Evolutionary conservation across 1,140 invertebrate species (phyloP).

Genomic region (Pogonomyrmex californicus): DNA sequence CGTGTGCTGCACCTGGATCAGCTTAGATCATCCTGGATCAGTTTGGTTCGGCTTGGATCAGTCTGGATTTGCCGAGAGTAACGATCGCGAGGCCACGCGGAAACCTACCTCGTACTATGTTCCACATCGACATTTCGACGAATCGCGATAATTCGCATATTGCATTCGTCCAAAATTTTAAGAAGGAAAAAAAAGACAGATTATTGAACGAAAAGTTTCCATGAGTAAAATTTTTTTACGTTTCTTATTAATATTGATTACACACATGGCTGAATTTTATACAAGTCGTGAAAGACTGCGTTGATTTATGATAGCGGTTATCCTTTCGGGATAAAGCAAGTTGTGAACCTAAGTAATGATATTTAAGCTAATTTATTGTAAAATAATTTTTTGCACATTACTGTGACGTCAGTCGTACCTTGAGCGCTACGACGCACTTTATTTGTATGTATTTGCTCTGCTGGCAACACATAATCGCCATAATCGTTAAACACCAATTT

Average conservation of each 20-base stretch:
- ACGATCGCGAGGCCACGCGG: not conserved
- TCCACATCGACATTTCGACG: not conserved
- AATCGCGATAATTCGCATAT: not conserved
- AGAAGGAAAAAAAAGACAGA: not conserved
- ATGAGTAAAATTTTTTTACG: not conserved
- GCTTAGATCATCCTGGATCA: not conserved
- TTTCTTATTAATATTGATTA: not conserved
- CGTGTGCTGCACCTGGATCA: not conserved
- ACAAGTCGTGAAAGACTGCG: too few relatives aligned
- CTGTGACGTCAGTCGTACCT: not conserved
- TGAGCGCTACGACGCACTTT: not conserved
- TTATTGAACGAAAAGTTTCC: not conserved
- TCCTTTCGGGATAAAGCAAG: not conserved
- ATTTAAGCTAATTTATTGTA: not conserved
- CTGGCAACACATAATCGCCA: not conserved
- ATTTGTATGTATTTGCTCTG: not conserved
- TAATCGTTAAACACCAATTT: constrained; percentile 20
- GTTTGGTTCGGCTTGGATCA: too few relatives aligned
- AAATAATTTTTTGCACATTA: not conserved
- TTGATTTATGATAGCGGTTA: not conserved
- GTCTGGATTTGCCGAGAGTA: not conserved
- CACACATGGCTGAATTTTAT: not conserved
- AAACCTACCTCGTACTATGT: not conserved
- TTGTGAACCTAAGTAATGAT: not conserved
- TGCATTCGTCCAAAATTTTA: not conserved